phyloP scores from a whole-genome alignment of 1,140 invertebrate species.

The Melanaphis sacchari region DNA sequence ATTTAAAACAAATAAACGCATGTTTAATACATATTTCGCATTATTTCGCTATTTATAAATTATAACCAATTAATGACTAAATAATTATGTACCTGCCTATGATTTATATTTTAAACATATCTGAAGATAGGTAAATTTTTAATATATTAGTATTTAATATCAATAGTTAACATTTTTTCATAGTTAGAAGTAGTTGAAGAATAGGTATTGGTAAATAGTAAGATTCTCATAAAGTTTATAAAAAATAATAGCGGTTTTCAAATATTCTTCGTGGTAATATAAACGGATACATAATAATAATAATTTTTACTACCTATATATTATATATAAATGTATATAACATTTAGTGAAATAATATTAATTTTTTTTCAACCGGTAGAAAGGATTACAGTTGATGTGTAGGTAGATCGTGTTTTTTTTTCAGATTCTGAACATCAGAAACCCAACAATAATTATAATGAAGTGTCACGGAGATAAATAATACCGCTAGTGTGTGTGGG shows the following conservation, averaged over 20 bases:
- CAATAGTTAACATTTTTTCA: neutral
- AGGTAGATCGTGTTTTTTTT: constrained; percentile 31
- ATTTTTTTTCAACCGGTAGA: constrained; percentile 9
- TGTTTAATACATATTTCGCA: neutral
- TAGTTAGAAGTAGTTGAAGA: neutral
- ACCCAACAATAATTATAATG: constrained; percentile 51
- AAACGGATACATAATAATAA: neutral
- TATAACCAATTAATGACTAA: neutral
- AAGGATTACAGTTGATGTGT: constrained; percentile 53
- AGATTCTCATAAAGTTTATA: neutral
- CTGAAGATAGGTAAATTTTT: neutral
- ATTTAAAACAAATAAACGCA: neutral
- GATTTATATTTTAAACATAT: neutral
- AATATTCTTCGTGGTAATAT: neutral
- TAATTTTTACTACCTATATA: neutral
- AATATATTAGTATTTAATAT: neutral
- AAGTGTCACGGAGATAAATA: constrained; percentile 57
- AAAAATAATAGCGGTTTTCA: neutral
- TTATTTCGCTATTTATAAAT: neutral
- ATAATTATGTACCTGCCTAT: neutral
- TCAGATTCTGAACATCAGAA: constrained; percentile 33
- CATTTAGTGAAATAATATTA: constrained; percentile 17
- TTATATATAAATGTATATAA: neutral
- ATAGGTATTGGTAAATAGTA: neutral
- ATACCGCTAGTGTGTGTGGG: constrained; percentile 40